These are phyloP conservation scores for Vulpes lagopus DNA, from an alignment of 2,113 vertebrate genomes.

Conservation along the genomic window DNA sequence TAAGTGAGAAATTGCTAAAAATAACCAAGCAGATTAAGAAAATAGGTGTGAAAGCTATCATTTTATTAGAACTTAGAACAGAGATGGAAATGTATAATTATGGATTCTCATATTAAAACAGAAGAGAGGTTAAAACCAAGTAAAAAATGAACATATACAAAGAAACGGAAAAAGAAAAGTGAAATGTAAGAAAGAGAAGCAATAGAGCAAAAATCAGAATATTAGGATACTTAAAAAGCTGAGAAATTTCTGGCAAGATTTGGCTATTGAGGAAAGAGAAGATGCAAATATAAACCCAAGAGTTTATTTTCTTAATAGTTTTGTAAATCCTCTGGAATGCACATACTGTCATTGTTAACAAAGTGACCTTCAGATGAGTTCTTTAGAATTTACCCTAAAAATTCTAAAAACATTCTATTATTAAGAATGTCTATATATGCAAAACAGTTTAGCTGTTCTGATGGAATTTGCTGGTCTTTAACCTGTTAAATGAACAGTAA, in stretches of 20 bases:
- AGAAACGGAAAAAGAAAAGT: neutral
- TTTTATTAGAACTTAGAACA: neutral
- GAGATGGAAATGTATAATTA: neutral
- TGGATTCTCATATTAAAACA: neutral
- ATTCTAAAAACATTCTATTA: neutral
- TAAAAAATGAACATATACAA: neutral
- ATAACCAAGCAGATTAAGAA: neutral
- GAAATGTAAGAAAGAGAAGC: neutral
- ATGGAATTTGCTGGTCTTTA: neutral
- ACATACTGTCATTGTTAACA: neutral
- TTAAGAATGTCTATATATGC: neutral
- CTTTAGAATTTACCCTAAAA: neutral
- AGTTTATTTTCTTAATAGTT: neutral
- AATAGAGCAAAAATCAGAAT: neutral
- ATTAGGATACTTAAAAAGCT: neutral
- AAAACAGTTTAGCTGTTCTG: neutral
- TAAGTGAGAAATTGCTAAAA: neutral
- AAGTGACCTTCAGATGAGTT: neutral
- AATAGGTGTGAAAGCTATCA: neutral
- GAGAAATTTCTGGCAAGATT: neutral
- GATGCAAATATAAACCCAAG: neutral
- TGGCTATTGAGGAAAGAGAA: neutral
- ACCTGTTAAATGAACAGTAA: neutral
- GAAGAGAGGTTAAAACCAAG: neutral
- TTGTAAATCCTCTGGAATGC: neutral